A percentile compares a stretch with the other conserved stretches of the same genome.
These are phyloP conservation scores for Myiotriccus ornatus DNA, from an alignment of 2,797 vertebrate genomes.

Conservation along the genomic window DNA sequence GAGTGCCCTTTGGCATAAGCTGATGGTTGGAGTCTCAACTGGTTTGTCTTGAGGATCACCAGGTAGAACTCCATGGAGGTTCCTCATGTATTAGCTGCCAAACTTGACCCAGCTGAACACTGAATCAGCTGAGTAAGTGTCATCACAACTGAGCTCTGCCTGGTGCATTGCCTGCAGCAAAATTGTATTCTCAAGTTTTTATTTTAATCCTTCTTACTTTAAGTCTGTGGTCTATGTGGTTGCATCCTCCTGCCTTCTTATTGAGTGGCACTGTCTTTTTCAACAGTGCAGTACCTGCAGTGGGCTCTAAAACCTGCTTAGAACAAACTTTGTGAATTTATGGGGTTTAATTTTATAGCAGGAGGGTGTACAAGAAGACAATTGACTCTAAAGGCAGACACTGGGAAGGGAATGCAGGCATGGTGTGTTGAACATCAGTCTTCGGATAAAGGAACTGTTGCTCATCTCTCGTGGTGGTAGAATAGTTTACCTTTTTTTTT, in stretches of 20 bases:
- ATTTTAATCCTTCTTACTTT: not conserved
- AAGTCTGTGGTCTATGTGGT: not conserved
- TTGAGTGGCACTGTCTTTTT: not conserved
- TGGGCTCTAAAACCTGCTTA: not conserved
- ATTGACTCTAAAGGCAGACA: not conserved
- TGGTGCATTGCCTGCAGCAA: not conserved
- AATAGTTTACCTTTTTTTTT: not conserved
- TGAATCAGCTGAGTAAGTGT: not conserved
- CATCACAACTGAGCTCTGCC: not conserved
- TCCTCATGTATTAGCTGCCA: rapidly evolving
- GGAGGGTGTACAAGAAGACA: not conserved
- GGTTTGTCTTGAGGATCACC: rapidly evolving
- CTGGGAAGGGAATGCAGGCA: not conserved
- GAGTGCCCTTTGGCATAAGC: not conserved
- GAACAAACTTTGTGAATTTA: not conserved
- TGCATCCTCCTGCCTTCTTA: not conserved
- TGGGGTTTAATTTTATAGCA: not conserved
- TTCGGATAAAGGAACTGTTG: not conserved
- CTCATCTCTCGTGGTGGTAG: not conserved
- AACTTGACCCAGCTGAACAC: not conserved
- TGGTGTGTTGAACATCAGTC: not conserved
- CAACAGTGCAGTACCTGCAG: not conserved
- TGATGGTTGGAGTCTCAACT: not conserved
- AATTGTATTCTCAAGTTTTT: not conserved
- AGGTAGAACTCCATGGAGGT: rapidly evolving